Evolutionary conservation across 1,140 invertebrate genomes (phyloP), one percentile per base, ranked within the genome.

Genomic region (Achatina immaculata): DNA sequence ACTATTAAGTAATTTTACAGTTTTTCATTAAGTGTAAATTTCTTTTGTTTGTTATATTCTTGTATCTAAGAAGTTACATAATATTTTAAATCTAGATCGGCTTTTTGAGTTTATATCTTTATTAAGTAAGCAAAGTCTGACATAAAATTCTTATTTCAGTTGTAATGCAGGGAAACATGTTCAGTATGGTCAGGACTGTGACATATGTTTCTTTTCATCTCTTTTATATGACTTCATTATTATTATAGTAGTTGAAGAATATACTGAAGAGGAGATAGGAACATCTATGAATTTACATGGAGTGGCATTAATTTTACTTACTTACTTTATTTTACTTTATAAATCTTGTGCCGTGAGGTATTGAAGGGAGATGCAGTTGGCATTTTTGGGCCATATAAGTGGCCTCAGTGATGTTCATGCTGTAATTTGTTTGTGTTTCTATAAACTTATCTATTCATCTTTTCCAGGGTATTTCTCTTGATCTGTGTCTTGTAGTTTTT

Each of bases 1-100:
- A 45, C 14, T 66, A 34, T 74, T 82, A n/a, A 73, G 62, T 58
- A 71, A 79, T 66, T 72, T 58, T 71, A 62, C 81, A 28, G 66
- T 74, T 19, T 73, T 78, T 82, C 81, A 77, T 69, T 69, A 34
- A 14, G n/a, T 21, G 31, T 19, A 19, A 80, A 38, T 14, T n/a
- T 11, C 14, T 19, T 66, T 19, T n/a, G 31, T 31, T 31, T 66
- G 14, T 66, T 66, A 31, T n/a, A n/a, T n/a, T n/a, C n/a, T n/a
- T n/a, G n/a, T n/a, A n/a, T n/a, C n/a, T 19, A 66, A 51, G 24
- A 51, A 51, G 48, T 51, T 11, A 11, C 48, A 14, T 51, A 11
- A 14, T 51, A 14, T 14, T 14, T 24, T 14, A 14, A 51, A 24
- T 51, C 24, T 14, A 51, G 48, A 24, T 24, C 48, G 11, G 11